These are phyloP conservation scores for Thereva unica DNA, from an alignment of 2,888 invertebrate species.

Conservation along the genomic window DNA sequence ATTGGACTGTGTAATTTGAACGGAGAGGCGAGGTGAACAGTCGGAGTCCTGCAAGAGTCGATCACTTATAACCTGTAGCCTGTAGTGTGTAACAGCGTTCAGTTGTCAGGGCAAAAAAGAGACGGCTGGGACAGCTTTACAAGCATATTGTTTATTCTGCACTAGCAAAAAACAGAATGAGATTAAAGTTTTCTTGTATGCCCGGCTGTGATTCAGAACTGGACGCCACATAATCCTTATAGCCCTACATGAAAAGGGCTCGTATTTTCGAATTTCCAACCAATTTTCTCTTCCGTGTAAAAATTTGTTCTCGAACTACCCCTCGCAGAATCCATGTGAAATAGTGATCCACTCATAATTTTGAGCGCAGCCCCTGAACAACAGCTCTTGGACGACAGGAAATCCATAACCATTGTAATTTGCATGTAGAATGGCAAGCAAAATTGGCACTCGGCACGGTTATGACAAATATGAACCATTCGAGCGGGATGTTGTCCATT, in stretches of 20 bases:
- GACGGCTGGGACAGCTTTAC: too few species aligned
- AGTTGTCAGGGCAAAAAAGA: too few species aligned
- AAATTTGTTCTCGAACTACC: not conserved
- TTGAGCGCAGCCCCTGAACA: not conserved
- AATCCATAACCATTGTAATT: conserved; percentile 24
- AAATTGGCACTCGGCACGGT: conserved; percentile 35
- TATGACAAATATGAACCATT: conserved; percentile 37
- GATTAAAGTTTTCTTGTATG: too few species aligned
- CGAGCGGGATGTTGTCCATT: conserved; percentile 35
- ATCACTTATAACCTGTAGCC: not conserved
- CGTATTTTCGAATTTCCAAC: conserved; percentile 20
- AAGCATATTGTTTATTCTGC: too few species aligned
- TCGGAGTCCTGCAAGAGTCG: not conserved
- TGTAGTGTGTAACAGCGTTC: too few species aligned
- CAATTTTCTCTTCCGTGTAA: conserved; percentile 6
- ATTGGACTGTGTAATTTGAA: conserved; percentile 37
- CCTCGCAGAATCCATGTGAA: conserved; percentile 1
- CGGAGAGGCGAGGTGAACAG: not conserved
- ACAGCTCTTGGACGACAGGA: not conserved
- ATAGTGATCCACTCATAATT: not conserved
- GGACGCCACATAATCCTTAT: too few species aligned
- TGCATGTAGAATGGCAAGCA: conserved; percentile 31
- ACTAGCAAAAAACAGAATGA: too few species aligned
- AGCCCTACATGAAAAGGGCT: not conserved
- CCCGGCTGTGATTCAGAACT: too few species aligned